These are phyloP conservation scores for Podargus strigoides DNA, from an alignment of 2,797 vertebrate genomes.

Conservation along the genomic window DNA sequence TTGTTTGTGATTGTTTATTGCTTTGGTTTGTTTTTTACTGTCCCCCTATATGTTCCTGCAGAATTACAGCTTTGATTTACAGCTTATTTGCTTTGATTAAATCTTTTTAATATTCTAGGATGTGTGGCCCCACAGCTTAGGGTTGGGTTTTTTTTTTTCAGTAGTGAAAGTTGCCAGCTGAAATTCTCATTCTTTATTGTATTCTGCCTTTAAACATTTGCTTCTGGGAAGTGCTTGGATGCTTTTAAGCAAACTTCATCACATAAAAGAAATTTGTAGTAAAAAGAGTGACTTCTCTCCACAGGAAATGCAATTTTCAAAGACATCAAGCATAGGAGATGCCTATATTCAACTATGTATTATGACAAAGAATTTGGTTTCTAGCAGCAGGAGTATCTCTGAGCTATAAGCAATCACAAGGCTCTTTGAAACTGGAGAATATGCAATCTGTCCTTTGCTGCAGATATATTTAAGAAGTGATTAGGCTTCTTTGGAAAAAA, in stretches of 20 bases:
- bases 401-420: slow-evolving; percentile 15
- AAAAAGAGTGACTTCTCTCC: slow-evolving; percentile 26
- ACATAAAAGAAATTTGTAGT: slow-evolving; percentile 16
- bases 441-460: neutral
- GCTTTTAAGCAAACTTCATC: slow-evolving; percentile 28
- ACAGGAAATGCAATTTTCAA: slow-evolving; percentile 35
- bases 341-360: neutral
- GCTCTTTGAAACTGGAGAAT: slow-evolving; percentile 8
- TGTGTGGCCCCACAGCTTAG: neutral
- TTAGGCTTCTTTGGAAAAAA: neutral
- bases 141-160: neutral
- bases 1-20: neutral
- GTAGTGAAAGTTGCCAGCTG: neutral
- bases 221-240: slow-evolving; percentile 23
- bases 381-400: slow-evolving; percentile 20
- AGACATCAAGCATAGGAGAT: slow-evolving; percentile 15
- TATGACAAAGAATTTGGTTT: slow-evolving; percentile 39
- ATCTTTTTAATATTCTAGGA: slow-evolving; percentile 1
- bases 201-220: slow-evolving; percentile 4
- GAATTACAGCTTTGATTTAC: neutral
- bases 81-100: neutral
- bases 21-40: neutral
- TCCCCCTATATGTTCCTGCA: neutral
- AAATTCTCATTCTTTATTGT: neutral
- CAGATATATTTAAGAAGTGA: neutral